A percentile compares a stretch with the other conserved stretches of the same genome.
Evolutionary conservation across 1,140 invertebrate species (phyloP).

Genomic region (Mizuhopecten yessoensis): DNA sequence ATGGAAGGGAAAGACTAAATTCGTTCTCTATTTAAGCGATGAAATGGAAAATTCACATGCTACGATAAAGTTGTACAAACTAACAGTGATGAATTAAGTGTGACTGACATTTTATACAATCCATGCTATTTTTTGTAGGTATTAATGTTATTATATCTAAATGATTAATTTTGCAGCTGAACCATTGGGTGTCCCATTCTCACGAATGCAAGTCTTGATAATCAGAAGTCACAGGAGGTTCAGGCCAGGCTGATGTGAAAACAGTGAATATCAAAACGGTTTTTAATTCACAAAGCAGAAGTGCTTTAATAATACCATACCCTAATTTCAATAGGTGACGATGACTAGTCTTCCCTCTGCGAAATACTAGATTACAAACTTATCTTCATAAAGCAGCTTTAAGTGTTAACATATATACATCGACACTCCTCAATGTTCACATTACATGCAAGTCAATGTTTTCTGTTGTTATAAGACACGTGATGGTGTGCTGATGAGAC

Average conservation of each 20-base stretch:
- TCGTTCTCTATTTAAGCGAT: too few species aligned
- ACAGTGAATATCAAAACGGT: not conserved
- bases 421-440: not conserved
- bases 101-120: too few species aligned
- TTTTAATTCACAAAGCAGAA: not conserved
- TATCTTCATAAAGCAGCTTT: too few species aligned
- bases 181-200: slow-evolving; percentile 47
- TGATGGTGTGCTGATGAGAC: too few species aligned
- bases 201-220: slow-evolving; percentile 44
- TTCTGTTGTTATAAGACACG: too few species aligned
- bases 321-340: not conserved
- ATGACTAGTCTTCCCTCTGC: not conserved
- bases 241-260: too few species aligned
- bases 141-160: not conserved
- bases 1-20: too few species aligned
- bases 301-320: not conserved
- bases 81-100: too few species aligned
- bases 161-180: slow-evolving; percentile 39
- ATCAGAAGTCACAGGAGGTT: not conserved
- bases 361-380: not conserved
- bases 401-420: not conserved
- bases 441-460: too few species aligned
- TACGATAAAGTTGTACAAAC: too few species aligned
- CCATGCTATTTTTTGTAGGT: too few species aligned
- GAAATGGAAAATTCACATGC: too few species aligned